A percentile compares a stretch with the other conserved stretches of the same genome.
Evolutionary conservation across 2,888 invertebrate genomes (phyloP).

Genomic region (Phyllotreta cruciferae): DNA sequence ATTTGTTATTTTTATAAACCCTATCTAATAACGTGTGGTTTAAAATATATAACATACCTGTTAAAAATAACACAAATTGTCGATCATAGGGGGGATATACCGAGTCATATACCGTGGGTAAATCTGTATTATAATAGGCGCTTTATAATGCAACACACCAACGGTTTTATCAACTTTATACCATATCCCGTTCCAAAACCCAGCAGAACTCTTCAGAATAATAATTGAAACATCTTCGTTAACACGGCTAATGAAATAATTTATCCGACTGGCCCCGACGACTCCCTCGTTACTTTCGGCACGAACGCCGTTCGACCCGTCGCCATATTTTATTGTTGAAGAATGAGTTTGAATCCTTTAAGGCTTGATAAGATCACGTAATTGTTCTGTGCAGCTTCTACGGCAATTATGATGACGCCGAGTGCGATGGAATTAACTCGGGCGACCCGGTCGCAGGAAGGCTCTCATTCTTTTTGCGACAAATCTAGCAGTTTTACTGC

Average conservation of each 20-base stretch:
- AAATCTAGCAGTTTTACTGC: no score
- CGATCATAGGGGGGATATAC: no score
- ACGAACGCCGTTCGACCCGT: constrained; percentile 9
- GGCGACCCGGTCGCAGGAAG: constrained; percentile 3
- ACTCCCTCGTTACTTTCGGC: constrained; percentile 17
- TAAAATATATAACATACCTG: no score
- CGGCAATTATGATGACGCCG: constrained; percentile 21
- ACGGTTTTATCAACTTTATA: no score
- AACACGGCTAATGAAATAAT: constrained; percentile 13
- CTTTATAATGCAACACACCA: no score
- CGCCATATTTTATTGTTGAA: constrained; percentile 30
- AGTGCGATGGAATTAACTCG: constrained; percentile 25
- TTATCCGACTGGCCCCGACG: constrained; percentile 10
- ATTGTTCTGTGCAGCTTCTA: constrained; percentile 28
- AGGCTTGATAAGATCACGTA: constrained; percentile 32
- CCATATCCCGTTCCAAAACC: no score
- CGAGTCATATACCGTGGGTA: no score
- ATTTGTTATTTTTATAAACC: no score
- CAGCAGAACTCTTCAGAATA: not conserved
- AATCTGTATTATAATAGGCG: no score
- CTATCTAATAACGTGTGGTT: no score
- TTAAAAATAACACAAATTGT: no score
- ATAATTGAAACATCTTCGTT: constrained; percentile 14
- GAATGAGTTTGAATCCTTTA: constrained; percentile 30
- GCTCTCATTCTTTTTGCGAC: no score